phyloP scores from a whole-genome alignment of 2,797 vertebrate genomes.

The Perodicticus potto region DNA sequence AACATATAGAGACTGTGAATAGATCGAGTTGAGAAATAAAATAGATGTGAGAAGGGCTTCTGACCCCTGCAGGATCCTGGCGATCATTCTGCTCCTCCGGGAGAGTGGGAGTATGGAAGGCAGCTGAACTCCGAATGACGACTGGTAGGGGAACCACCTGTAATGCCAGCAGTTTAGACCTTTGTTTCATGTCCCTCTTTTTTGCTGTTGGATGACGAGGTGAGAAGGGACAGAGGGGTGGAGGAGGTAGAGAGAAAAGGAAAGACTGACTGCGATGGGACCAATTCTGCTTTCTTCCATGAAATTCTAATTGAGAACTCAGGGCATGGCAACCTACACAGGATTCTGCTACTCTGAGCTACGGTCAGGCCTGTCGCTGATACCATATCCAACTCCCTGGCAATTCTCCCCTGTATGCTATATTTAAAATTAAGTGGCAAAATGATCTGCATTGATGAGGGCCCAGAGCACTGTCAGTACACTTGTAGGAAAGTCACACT shows the following conservation, averaged over 20 bases:
- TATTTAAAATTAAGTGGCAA: constrained; percentile 78
- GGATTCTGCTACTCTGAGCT: neutral
- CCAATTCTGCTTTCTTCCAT: neutral
- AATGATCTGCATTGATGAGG: constrained; percentile 75
- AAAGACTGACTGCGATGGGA: neutral
- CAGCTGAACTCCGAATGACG: neutral
- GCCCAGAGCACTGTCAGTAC: constrained; percentile 69
- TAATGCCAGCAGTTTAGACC: neutral
- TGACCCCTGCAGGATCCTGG: neutral
- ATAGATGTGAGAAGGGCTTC: neutral
- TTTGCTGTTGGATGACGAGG: neutral
- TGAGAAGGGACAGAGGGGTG: neutral
- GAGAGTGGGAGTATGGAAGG: neutral
- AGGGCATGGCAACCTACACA: neutral
- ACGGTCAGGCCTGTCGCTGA: constrained; percentile 50
- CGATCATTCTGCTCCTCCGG: neutral
- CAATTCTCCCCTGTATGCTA: constrained; percentile 45
- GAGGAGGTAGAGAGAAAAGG: neutral
- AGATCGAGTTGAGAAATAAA: neutral
- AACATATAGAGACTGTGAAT: neutral
- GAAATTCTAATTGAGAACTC: constrained; percentile 62
- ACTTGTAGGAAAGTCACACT: constrained; percentile 71
- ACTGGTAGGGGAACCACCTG: too few relatives aligned
- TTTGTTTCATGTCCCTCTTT: neutral
- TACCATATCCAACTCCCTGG: constrained; percentile 37